Evolutionary conservation across 2,113 vertebrate species (phyloP), one percentile per base, ranked within the genome.

Genomic region (Caretta caretta): DNA sequence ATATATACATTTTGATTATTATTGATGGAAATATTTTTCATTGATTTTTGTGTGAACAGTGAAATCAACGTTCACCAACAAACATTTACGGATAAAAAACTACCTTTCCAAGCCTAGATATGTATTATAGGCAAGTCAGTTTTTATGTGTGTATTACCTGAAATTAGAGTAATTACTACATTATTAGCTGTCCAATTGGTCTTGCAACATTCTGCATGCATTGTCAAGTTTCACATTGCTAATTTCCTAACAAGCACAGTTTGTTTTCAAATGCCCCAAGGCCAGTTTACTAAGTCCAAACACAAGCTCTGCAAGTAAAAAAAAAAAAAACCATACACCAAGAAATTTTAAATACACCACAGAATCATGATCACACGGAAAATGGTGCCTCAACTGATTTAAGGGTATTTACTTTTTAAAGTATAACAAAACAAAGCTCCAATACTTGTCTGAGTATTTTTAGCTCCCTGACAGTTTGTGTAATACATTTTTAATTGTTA

Each of bases 401-500:
- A 93, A 91, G 51, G 76, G 38, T 86, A 90, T 87, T 96, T 94
- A 96, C 69, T 96, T 90, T 95, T 29, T 38, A 19, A 96, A 88
- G 83, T 54, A 46, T 56, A 97, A 89, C 57, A 95, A 95, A 97
- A 92, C 86, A 92, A 96, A 94, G 92, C 35, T 76, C 53, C 87
- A 31, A 87, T 54, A 84, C 92, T 93, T 86, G 35, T 51, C 48
- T 83, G 80, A 85, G 94, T 97, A 86, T 98, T 96, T 96, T 97
- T 97, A 98, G 97, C 97, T 96, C 82, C 20, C 96, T 96, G 97
- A 93, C 94, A 97, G 97, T 97, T 97, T 95, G 96, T 97, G 97
- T 97, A 94, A 97, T 98, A 90, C 97, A 99, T 98, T 98, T 99
- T 99, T 98, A 98, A 99, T 98, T 98, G 94, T 97, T 96, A 97